These are phyloP conservation scores for Dromas ardeola DNA, from an alignment of 2,113 vertebrate genomes.

Conservation along the genomic window DNA sequence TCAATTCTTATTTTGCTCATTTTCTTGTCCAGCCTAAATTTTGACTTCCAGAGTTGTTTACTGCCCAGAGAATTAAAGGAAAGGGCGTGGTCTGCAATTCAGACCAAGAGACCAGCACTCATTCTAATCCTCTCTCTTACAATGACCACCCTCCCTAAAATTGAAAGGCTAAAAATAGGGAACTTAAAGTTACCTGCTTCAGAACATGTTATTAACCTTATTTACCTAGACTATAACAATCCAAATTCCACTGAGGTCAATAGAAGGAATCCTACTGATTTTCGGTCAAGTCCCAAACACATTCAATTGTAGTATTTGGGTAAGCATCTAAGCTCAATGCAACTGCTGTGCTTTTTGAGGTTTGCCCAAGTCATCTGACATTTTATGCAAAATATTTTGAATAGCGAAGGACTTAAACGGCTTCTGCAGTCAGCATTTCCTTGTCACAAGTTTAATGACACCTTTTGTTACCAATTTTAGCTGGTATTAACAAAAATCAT, in stretches of 20 bases:
- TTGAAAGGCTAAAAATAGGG: neutral
- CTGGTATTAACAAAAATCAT: constrained; percentile 22
- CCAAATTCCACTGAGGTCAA: neutral
- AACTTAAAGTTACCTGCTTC: neutral
- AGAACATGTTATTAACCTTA: neutral
- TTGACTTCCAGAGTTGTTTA: neutral
- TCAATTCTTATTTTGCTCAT: neutral
- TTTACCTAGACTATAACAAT: neutral
- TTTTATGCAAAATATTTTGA: constrained; percentile 25
- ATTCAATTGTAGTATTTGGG: neutral
- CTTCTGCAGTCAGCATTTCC: constrained; percentile 14
- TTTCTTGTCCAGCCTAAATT: neutral
- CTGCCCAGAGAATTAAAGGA: neutral
- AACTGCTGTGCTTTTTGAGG: neutral
- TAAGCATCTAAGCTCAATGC: neutral
- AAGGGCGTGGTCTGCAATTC: neutral
- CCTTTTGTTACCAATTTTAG: constrained; percentile 43
- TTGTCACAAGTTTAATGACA: constrained; percentile 20
- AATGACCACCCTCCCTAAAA: neutral
- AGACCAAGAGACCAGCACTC: neutral
- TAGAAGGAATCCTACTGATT: neutral
- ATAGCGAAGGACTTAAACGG: neutral
- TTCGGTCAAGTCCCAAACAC: neutral
- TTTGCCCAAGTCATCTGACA: neutral
- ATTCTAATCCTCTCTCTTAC: neutral